Evolutionary conservation across 2,888 invertebrate species (phyloP), one percentile per base, ranked within the genome.

Genomic region (Clanis bilineata): DNA sequence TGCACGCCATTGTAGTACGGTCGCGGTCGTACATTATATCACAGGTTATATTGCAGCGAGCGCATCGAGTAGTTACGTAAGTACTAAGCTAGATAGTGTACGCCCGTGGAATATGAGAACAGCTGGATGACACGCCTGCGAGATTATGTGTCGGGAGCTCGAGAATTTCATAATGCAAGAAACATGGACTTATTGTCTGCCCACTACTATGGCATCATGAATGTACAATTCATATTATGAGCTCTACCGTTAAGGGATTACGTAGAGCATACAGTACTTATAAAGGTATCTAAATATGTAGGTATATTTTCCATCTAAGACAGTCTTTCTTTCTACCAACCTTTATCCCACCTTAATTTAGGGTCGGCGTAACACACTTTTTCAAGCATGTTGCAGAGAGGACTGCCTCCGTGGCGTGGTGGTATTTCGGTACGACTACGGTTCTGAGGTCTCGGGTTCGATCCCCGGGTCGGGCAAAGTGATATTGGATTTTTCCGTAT

Each of bases 111-210:
- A 51, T 51, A 51, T 51, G 18, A 51, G 32, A 51, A 51, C 7
- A 18, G 47, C 28, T 28, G 5, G 39, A 41, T 41, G 32, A 28
- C 51, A 51, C 51, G 28, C 32, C 51, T 18, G 18, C 10, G 18
- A 18, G 15, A 51, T 32, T 18, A 51, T 18, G 18, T 9, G 9
- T 45, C 6, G 15, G 32, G 51, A 51, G 32, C 32, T 45, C 6
- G 15, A 51, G 51, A 51, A 51, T 51, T 51, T 51, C 51, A 51
- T 51, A 51, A 51, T 21, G 32, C 32, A 28, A 18, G 28, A 32
- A 51, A 51, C 28, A 51, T 32, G 51, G 9, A 51, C 51, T 28
- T 51, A 38, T 38, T 38, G 41, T 41, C 41, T 21, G 7, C 41
- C 18, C 18, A 41, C 7, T 41, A 41, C 41, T 41, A 18, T 41